Base-by-base conservation (phyloP, 2,797 vertebrate genomes). In the Heliangelus exortis region DNA sequence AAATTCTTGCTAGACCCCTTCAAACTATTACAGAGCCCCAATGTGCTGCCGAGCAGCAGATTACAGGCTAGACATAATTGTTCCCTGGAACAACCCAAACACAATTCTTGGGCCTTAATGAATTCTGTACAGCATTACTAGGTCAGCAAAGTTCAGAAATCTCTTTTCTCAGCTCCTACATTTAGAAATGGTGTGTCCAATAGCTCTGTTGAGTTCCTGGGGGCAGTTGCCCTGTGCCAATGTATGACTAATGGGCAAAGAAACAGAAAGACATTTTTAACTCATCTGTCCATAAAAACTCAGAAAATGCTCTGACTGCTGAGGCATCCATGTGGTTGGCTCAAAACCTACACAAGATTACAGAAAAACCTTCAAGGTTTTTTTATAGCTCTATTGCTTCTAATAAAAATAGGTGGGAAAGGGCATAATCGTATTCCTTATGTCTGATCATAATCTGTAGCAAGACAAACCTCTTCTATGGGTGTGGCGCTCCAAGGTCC, bases 101-200 rank as follows among this genome's bases (percentile, higher is more conserved):
- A 65, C 28, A 50, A 36, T 48, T 92, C 78, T 86, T 87, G 55
- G 81, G 87, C 26, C 63, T 74, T 89, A 89, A 95, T 57, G 87
- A 87, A 61, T 80, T 96, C 92, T 91, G 50, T 92, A 76, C 78
- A 91, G 76, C 69, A 82, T 84, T 76, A 90, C 78, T 43, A 95
- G 58, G 74, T 72, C 74, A 94, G 82, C n/a, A 68, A 19, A 53
- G 45, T 23, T 22, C 15, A 93, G 59, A 92, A 65, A 73, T 28
- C 29, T 78, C 73, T 91, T 45, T 67, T 72, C 83, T 81, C 45
- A 54, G 17, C 58, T 96, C 63, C 54, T 71, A 9, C 57, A 18
- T n/a, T 19, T 25, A 82, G 75, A 90, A 90, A 76, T 20, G 48
- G 39, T 59, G 66, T 55, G 47, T 29, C 59, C 33, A 68, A 51